Evolutionary conservation across 2,797 vertebrate genomes (phyloP).

Genomic region (Enteromius afrohamiltoni): DNA sequence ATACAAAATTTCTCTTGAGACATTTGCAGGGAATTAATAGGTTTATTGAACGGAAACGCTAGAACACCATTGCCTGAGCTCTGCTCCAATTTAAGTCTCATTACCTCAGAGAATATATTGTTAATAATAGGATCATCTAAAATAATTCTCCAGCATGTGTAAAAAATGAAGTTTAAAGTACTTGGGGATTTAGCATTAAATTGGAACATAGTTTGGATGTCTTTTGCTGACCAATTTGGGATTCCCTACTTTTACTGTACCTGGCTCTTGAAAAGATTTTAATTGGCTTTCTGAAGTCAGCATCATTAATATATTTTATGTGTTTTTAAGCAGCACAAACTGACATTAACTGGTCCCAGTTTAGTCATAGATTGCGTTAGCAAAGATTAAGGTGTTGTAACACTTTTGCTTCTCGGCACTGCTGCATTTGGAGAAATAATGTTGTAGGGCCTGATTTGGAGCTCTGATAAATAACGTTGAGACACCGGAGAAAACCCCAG

Average conservation of each 20-base stretch:
- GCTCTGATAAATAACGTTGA: neutral
- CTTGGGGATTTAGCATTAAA: neutral
- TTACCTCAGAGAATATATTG: constrained; percentile 12
- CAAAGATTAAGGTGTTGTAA: neutral
- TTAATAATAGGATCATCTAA: constrained; percentile 16
- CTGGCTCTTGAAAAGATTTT: neutral
- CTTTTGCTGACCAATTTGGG: neutral
- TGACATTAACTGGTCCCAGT: neutral
- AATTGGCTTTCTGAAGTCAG: neutral
- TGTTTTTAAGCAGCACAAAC: constrained; percentile 11
- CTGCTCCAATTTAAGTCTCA: constrained; percentile 9
- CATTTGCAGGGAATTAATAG: neutral
- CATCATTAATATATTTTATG: neutral
- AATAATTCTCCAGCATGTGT: constrained; percentile 6
- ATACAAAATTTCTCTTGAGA: constrained; percentile 3
- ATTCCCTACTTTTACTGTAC: neutral
- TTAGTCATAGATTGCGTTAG: neutral
- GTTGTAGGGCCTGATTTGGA: neutral
- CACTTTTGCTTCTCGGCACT: neutral
- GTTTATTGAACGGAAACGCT: neutral
- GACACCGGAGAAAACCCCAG: neutral
- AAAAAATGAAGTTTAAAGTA: neutral
- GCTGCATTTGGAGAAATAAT: neutral
- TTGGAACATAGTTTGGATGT: neutral
- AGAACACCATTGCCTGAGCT: neutral